Evolutionary conservation across 2,113 vertebrate species (phyloP).

Genomic region (Salminus brasiliensis): DNA sequence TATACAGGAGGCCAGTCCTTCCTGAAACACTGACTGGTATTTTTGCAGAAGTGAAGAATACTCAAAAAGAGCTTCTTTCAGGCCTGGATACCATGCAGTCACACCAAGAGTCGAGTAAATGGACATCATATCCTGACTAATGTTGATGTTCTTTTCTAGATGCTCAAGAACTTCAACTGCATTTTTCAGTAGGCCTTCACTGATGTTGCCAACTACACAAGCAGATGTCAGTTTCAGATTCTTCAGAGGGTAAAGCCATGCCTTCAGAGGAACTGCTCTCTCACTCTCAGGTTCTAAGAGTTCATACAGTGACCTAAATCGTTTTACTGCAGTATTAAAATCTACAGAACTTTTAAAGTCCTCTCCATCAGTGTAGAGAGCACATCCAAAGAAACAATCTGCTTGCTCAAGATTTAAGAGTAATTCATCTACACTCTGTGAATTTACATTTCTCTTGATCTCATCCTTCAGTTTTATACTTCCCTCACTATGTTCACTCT

Average conservation of each 20-base stretch:
- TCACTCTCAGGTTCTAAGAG: slow-evolving; percentile 1
- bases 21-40: slow-evolving; percentile 9
- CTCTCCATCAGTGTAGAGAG: background rate
- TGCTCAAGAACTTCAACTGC: slow-evolving; percentile 10
- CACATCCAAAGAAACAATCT: background rate
- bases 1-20: background rate
- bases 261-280: slow-evolving; percentile 41
- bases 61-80: background rate
- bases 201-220: slow-evolving; percentile 15
- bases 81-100: background rate
- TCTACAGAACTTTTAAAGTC: background rate
- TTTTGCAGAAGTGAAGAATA: slow-evolving; percentile 10
- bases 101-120: background rate
- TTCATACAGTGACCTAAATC: background rate
- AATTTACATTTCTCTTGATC: background rate
- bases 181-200: background rate
- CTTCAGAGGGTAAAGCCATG: slow-evolving; percentile 47
- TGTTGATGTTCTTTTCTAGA: background rate
- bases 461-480: background rate
- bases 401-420: background rate
- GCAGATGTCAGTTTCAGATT: slow-evolving; percentile 17
- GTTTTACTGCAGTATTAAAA: background rate
- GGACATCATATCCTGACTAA: slow-evolving; percentile 9
- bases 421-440: background rate
- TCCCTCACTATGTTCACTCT: background rate